phyloP scores from a whole-genome alignment of 2,888 invertebrate species.

The Agrotis ipsilon region DNA sequence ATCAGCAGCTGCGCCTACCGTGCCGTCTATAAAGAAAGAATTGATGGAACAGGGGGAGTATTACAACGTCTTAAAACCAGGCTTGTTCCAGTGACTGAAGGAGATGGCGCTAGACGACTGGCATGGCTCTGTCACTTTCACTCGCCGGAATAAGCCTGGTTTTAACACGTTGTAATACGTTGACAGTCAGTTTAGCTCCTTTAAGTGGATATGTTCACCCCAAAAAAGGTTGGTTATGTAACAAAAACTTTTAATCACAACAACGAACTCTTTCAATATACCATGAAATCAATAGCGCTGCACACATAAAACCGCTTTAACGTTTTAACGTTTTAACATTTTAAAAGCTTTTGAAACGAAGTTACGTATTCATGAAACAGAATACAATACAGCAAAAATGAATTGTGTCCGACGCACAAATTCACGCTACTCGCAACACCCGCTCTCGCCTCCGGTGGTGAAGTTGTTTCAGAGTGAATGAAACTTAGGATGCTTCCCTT shows the following conservation, averaged over 20 bases:
- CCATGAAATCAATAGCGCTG: conserved; percentile 26
- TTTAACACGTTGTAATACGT: too few species aligned
- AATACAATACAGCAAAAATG: conserved; percentile 53
- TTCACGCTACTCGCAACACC: conserved; percentile 12
- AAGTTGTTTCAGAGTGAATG: conserved; percentile 17
- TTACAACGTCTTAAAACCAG: too few species aligned
- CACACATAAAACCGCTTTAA: neutral
- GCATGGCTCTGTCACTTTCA: too few species aligned
- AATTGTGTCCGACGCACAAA: conserved; percentile 54
- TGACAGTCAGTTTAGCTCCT: too few species aligned
- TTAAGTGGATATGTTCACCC: too few species aligned
- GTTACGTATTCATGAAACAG: conserved; percentile 57
- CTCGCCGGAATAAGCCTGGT: too few species aligned
- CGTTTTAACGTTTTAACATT: conserved; percentile 11
- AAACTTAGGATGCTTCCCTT: neutral
- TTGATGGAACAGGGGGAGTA: too few species aligned
- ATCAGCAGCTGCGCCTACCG: too few species aligned
- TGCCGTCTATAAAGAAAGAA: too few species aligned
- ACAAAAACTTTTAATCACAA: neutral
- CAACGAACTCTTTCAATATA: neutral
- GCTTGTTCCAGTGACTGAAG: too few species aligned
- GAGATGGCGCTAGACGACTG: too few species aligned
- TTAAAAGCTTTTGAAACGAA: conserved; percentile 48
- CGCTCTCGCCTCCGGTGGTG: conserved; percentile 4
- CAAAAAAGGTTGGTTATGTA: neutral